phyloP scores from a whole-genome alignment of 2,888 invertebrate genomes.

The Julus scandinavius region DNA sequence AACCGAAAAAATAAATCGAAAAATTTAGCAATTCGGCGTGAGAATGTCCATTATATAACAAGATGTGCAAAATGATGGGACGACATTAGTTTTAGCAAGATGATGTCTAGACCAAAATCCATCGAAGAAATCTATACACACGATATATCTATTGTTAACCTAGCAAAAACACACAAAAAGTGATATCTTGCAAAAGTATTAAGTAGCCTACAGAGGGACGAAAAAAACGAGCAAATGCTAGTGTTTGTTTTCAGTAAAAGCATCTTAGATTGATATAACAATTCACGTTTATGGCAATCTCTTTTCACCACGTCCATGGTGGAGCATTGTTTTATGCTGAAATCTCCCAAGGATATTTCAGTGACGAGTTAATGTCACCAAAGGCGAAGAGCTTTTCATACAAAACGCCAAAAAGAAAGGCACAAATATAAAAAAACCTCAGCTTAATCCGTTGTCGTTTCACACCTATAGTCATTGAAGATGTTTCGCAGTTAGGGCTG shows the following conservation, averaged over 20 bases:
- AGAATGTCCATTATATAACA: background rate
- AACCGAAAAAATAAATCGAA: background rate
- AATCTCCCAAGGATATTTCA: conserved; percentile 3
- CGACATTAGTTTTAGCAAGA: background rate
- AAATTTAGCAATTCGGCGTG: background rate
- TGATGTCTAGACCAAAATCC: conserved; percentile 28
- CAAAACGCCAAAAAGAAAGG: background rate
- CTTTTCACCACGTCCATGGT: background rate
- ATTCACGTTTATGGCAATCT: conserved; percentile 6
- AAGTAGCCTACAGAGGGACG: conserved; percentile 13
- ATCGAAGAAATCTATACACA: conserved; percentile 18
- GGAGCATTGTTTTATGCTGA: conserved; percentile 30
- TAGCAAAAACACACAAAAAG: background rate
- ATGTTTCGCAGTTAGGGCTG: background rate
- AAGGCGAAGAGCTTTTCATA: conserved; percentile 4
- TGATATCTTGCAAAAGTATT: conserved; percentile 28
- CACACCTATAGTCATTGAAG: background rate
- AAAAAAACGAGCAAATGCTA: background rate
- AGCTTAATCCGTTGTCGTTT: background rate
- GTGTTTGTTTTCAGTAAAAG: conserved; percentile 8
- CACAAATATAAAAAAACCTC: background rate
- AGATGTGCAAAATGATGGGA: background rate
- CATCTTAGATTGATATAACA: conserved; percentile 33
- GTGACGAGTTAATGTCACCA: conserved; percentile 1
- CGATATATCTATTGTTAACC: background rate